Percentiles rank a stretch among this genome's conserved stretches.
Evolutionary conservation across 1,140 invertebrate genomes (phyloP).

Genomic region (Listronotus oregonensis): DNA sequence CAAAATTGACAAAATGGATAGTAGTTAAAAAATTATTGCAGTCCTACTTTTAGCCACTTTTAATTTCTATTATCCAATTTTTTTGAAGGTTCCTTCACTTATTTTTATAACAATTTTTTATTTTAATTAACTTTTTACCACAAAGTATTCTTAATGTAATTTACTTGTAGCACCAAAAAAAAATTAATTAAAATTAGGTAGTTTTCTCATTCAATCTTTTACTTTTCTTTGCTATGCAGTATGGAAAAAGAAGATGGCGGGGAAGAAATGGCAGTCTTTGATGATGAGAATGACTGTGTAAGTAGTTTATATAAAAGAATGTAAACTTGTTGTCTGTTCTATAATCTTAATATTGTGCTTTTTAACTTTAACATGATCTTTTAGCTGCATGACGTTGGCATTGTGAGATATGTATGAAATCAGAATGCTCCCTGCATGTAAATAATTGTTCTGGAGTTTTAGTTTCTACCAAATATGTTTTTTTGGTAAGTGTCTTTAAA

Average conservation of each 20-base stretch:
- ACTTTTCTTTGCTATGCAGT: slow-evolving; percentile 40
- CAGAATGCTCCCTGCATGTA: neutral
- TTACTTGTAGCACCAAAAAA: too few relatives aligned
- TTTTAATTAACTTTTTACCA: too few relatives aligned
- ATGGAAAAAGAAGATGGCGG: slow-evolving; percentile 55
- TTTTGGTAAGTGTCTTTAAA: neutral
- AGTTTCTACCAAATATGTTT: neutral
- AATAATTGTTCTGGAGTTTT: neutral
- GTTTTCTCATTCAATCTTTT: slow-evolving; percentile 9
- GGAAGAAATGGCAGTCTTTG: slow-evolving; percentile 54
- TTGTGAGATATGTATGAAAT: slow-evolving; percentile 8
- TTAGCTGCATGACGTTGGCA: slow-evolving; percentile 24
- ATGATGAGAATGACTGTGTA: slow-evolving; percentile 54
- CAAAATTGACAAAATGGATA: too few relatives aligned
- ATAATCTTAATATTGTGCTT: neutral
- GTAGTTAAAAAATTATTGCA: too few relatives aligned
- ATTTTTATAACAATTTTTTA: too few relatives aligned
- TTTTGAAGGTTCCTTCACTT: too few relatives aligned
- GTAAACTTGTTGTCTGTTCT: too few relatives aligned
- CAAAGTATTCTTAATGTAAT: too few relatives aligned
- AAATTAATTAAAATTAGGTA: neutral
- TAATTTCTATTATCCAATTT: too few relatives aligned
- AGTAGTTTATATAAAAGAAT: slow-evolving; percentile 34
- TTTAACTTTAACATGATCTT: slow-evolving; percentile 7
- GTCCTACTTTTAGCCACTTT: too few relatives aligned